Conservation (phyloP, 2,888 invertebrate species). For the Mesorhabditis spiculigera region DNA sequence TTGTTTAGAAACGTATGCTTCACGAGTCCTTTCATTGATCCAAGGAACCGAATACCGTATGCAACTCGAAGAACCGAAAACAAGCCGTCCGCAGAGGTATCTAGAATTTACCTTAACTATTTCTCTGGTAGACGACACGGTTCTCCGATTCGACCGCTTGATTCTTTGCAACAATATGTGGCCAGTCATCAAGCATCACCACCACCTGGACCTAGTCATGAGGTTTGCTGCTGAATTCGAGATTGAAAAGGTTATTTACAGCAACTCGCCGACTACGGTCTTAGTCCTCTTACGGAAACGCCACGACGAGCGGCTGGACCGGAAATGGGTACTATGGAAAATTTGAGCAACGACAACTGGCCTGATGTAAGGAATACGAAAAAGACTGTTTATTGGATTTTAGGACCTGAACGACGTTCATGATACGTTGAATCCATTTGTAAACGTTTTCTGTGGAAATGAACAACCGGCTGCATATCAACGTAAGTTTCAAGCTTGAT, state of each 20-base stretch:
- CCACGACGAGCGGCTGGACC: not conserved
- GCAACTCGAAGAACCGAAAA: too few species aligned
- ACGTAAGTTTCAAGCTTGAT: not conserved
- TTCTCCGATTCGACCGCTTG: not conserved
- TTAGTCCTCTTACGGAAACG: not conserved
- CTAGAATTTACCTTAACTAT: too few species aligned
- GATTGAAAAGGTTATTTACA: not conserved
- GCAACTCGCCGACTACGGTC: not conserved
- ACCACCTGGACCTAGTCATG: not conserved
- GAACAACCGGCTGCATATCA: not conserved
- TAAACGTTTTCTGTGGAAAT: constrained; percentile 1
- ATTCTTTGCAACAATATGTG: not conserved
- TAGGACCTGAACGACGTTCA: constrained; percentile 4
- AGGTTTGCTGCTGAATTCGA: not conserved
- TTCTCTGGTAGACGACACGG: not conserved
- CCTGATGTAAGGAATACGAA: not conserved
- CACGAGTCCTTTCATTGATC: not conserved
- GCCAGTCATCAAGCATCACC: not conserved
- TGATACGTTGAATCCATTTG: constrained; percentile 4
- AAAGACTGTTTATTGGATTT: not conserved
- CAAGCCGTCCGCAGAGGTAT: too few species aligned
- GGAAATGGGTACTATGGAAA: not conserved
- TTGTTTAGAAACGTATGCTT: not conserved
- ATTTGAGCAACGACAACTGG: not conserved
- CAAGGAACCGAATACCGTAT: not conserved